These are phyloP conservation scores for Hippocampus comes DNA, from an alignment of 2,113 vertebrate genomes.

Conservation along the genomic window DNA sequence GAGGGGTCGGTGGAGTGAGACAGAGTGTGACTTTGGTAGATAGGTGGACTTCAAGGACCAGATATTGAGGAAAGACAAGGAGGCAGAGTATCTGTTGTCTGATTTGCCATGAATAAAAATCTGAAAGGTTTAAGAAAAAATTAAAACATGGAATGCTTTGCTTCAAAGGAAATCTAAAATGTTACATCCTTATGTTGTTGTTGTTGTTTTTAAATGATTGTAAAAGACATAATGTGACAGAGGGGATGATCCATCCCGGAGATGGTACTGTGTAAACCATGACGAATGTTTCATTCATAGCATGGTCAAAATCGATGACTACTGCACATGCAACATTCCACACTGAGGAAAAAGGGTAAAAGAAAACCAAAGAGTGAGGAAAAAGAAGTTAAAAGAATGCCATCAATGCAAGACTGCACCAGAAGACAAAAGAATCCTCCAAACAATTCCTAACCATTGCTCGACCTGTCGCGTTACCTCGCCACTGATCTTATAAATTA, in stretches of 20 bases:
- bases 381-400: slow-evolving; percentile 49
- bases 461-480: slow-evolving; percentile 62
- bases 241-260: slow-evolving; percentile 20
- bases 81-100: slow-evolving; percentile 46
- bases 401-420: slow-evolving; percentile 47
- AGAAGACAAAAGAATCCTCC: slow-evolving; percentile 62
- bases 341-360: slow-evolving; percentile 13
- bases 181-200: neutral
- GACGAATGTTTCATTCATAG: slow-evolving; percentile 46
- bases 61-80: slow-evolving; percentile 14
- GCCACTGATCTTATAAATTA: slow-evolving; percentile 67
- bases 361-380: slow-evolving; percentile 22
- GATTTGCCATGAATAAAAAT: slow-evolving; percentile 52
- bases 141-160: slow-evolving; percentile 14
- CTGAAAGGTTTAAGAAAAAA: slow-evolving; percentile 42
- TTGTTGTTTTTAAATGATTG: neutral
- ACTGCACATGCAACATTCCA: slow-evolving; percentile 27
- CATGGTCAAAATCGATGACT: slow-evolving; percentile 53
- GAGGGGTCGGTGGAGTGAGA: slow-evolving; percentile 20
- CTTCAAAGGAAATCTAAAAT: slow-evolving; percentile 12
- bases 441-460: slow-evolving; percentile 63
- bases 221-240: slow-evolving; percentile 18
- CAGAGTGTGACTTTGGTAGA: slow-evolving; percentile 30
- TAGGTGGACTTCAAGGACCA: slow-evolving; percentile 34
- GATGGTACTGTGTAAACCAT: slow-evolving; percentile 26